Conservation (phyloP, 2,113 vertebrate genomes). For the Murina feae region DNA sequence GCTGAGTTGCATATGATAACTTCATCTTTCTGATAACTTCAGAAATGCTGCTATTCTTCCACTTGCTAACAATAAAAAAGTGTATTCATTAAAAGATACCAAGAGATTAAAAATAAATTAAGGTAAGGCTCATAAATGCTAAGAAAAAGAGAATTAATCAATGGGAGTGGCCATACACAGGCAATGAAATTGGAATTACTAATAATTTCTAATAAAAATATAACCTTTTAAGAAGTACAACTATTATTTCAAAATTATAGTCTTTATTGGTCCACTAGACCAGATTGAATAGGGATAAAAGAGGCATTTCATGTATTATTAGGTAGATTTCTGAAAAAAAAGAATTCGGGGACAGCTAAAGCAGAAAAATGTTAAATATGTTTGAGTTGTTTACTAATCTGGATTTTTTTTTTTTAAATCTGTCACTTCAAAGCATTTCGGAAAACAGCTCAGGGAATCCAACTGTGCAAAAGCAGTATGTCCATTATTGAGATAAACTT, state of each 20-base stretch:
- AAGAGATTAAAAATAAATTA: conserved; percentile 57
- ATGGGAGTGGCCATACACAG: neutral
- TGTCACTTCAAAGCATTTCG: conserved; percentile 52
- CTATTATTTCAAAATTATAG: conserved; percentile 8
- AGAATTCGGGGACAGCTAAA: conserved; percentile 29
- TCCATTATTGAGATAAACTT: conserved; percentile 54
- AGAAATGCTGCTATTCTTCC: neutral
- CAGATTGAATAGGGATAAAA: conserved; percentile 47
- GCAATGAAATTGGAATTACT: neutral
- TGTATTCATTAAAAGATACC: conserved; percentile 15
- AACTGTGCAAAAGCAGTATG: conserved; percentile 73
- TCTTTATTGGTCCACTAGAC: conserved; percentile 23
- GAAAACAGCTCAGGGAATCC: conserved; percentile 66
- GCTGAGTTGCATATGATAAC: neutral
- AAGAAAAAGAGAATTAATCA: neutral
- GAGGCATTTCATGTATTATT: conserved; percentile 34
- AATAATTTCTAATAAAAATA: conserved; percentile 24
- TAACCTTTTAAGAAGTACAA: neutral
- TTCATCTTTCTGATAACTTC: too few species aligned
- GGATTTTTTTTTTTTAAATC: conserved; percentile 16
- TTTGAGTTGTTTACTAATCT: conserved; percentile 53
- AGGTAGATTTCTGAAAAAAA: conserved; percentile 32
- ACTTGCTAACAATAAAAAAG: conserved; percentile 12
- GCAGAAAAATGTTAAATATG: conserved; percentile 23
- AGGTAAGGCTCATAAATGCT: conserved; percentile 1